These are phyloP conservation scores for Colaptes auratus DNA, from an alignment of 2,113 vertebrate species.

Conservation along the genomic window DNA sequence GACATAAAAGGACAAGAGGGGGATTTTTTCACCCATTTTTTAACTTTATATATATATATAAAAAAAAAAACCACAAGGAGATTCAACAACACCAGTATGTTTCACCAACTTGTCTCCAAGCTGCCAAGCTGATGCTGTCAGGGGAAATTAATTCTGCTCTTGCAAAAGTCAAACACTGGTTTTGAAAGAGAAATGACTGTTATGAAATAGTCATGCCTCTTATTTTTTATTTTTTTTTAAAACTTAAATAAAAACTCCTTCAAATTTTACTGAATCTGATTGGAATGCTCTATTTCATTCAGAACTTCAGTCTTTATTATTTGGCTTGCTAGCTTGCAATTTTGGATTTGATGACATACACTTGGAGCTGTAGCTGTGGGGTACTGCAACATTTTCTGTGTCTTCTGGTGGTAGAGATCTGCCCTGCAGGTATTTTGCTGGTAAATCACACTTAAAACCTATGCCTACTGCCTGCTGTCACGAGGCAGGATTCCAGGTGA, in stretches of 20 bases:
- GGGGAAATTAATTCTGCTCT: background rate
- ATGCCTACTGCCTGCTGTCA: background rate
- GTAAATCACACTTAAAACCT: background rate
- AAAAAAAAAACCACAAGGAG: background rate
- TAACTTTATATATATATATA: too few species aligned
- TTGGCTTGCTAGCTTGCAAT: background rate
- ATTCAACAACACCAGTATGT: background rate
- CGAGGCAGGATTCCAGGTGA: background rate
- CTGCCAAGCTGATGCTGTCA: background rate
- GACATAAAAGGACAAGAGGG: background rate
- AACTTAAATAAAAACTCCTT: background rate
- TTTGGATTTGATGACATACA: conserved; percentile 12
- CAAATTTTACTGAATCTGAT: background rate
- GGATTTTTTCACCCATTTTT: background rate
- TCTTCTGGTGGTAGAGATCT: background rate
- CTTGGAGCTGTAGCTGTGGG: background rate
- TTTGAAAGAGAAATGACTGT: conserved; percentile 3
- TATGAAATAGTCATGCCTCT: background rate
- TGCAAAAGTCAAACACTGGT: background rate
- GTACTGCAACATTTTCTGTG: background rate
- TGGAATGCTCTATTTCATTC: conserved; percentile 35
- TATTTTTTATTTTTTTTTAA: background rate
- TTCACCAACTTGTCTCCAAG: conserved; percentile 4
- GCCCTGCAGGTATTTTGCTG: background rate
- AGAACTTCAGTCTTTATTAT: background rate